Conservation (phyloP, 1,140 invertebrate genomes). For the Kradibia gibbosae region DNA sequence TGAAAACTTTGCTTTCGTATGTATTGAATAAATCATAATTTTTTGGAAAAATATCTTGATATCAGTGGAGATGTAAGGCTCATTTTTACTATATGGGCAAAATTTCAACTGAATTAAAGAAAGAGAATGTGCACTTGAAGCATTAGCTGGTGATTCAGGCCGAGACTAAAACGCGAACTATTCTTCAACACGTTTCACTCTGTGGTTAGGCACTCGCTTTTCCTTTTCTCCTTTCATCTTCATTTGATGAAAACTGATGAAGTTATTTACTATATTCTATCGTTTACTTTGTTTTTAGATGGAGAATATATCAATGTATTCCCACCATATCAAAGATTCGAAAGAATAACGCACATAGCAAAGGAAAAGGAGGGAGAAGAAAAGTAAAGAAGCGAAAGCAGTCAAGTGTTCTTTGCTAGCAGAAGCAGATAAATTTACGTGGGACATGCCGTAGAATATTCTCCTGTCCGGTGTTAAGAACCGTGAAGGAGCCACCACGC, state of each 20-base stretch:
- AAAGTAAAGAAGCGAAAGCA: neutral
- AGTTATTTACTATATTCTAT: constrained; percentile 1
- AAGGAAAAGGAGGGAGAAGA: constrained; percentile 31
- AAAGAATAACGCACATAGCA: neutral
- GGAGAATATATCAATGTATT: neutral
- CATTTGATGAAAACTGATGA: constrained; percentile 41
- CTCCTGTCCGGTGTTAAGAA: constrained; percentile 48
- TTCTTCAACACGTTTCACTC: constrained; percentile 70
- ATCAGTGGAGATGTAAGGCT: neutral
- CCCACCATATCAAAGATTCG: neutral
- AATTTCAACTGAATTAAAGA: constrained; percentile 37
- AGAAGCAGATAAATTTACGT: constrained; percentile 3
- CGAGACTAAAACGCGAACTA: constrained; percentile 71
- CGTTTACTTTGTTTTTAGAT: neutral
- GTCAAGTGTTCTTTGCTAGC: constrained; percentile 13
- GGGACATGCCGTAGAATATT: constrained; percentile 33
- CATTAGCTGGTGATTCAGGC: constrained; percentile 71
- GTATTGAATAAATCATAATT: neutral
- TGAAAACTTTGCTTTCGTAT: neutral
- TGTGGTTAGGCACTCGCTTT: constrained; percentile 55
- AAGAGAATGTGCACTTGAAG: constrained; percentile 49
- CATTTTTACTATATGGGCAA: neutral
- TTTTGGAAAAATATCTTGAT: neutral
- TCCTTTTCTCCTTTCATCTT: constrained; percentile 50
- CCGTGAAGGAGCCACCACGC: constrained; percentile 48